phyloP scores from a whole-genome alignment of 2,888 invertebrate genomes.

The Eristalinus aeneus region DNA sequence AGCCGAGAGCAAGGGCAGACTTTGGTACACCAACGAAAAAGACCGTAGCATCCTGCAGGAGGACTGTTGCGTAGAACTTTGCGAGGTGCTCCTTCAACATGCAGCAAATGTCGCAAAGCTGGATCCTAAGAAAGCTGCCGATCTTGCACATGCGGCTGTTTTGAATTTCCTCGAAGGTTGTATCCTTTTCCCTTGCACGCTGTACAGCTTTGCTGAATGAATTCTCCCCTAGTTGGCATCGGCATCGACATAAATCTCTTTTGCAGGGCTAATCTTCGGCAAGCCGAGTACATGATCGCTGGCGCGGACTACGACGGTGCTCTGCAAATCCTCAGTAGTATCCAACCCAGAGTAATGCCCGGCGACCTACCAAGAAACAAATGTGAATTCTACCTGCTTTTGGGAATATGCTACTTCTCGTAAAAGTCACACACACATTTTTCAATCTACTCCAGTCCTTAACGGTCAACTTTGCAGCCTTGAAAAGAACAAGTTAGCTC shows the following conservation, averaged over 20 bases:
- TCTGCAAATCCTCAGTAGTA: background rate
- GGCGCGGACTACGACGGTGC: slow-evolving; percentile 11
- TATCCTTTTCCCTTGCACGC: too few relatives aligned
- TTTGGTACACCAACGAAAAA: slow-evolving; percentile 54
- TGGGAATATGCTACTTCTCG: slow-evolving; percentile 55
- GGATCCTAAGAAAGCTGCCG: slow-evolving; percentile 1
- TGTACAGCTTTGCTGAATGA: background rate
- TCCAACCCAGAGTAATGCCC: slow-evolving; percentile 28
- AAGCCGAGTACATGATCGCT: slow-evolving; percentile 36
- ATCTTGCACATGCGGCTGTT: slow-evolving; percentile 23
- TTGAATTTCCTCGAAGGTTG: slow-evolving; percentile 15
- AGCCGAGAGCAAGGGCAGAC: slow-evolving; percentile 9
- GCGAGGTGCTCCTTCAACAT: slow-evolving; percentile 32
- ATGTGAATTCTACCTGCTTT: slow-evolving; percentile 54
- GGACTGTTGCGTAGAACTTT: slow-evolving; percentile 37
- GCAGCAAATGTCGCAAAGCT: background rate
- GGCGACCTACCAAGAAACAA: slow-evolving; percentile 26
- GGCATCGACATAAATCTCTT: slow-evolving; percentile 17
- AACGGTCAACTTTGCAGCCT: background rate
- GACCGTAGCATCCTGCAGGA: slow-evolving; percentile 41
- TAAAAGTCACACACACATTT: background rate
- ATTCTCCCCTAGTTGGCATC: slow-evolving; percentile 28
- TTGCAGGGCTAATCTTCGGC: slow-evolving; percentile 38
- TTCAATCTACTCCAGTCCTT: background rate
- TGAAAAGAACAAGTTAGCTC: background rate